Conservation (phyloP, 2,113 vertebrate species). For the Fregata magnificens region DNA sequence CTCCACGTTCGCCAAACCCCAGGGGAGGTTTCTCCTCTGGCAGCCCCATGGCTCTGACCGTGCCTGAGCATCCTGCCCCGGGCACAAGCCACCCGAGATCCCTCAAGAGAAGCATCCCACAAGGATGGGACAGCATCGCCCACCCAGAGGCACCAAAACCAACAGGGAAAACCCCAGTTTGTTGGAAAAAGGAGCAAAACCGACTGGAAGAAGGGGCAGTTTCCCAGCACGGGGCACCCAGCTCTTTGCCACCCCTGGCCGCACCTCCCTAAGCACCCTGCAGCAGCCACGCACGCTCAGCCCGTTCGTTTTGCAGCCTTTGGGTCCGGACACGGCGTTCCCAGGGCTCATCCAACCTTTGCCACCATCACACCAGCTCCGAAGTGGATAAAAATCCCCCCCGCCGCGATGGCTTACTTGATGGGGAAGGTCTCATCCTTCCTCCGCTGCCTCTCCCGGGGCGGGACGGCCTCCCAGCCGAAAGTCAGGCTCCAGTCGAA, state of each 20-base stretch:
- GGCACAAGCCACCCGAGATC: accelerated
- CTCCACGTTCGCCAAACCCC: accelerated
- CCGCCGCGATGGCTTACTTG: constrained; percentile 74
- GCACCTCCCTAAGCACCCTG: neutral
- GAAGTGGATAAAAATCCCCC: accelerated
- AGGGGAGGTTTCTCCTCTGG: neutral
- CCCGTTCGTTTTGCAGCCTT: accelerated
- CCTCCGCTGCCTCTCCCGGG: constrained; percentile 77
- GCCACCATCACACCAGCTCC: neutral
- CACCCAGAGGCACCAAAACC: accelerated
- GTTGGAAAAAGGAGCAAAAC: neutral
- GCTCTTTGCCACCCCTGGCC: neutral
- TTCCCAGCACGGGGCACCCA: neutral
- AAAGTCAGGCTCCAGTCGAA: constrained; percentile 96
- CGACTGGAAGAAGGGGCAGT: neutral
- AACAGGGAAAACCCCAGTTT: neutral
- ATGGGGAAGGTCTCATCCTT: constrained; percentile 94
- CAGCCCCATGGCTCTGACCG: neutral
- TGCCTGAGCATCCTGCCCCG: accelerated
- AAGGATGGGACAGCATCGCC: neutral
- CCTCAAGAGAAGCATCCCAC: neutral
- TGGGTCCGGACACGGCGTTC: accelerated
- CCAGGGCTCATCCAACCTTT: neutral
- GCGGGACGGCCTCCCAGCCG: constrained; percentile 87
- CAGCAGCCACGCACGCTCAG: neutral